A percentile compares a stretch with the other conserved stretches of the same genome.
These are phyloP conservation scores for Drosophila macrospina DNA, from an alignment of 2,888 invertebrate species.

Conservation along the genomic window DNA sequence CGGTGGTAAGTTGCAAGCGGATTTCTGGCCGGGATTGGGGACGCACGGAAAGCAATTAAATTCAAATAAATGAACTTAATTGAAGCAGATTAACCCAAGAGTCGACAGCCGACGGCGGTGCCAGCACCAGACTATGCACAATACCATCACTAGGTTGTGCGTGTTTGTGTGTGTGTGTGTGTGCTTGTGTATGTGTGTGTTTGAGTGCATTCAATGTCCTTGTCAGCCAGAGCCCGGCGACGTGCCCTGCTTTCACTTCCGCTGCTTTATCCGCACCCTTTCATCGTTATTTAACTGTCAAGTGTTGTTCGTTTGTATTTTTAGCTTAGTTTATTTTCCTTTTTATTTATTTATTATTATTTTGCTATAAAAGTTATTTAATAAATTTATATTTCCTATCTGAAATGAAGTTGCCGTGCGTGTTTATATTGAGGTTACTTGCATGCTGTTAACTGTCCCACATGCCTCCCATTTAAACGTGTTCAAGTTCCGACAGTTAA, in stretches of 20 bases:
- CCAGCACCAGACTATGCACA: conserved; percentile 34
- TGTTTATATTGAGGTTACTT: conserved; percentile 56
- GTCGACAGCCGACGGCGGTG: conserved; percentile 36
- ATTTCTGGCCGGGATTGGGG: conserved; percentile 28
- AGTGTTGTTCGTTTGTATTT: conserved; percentile 41
- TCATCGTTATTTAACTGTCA: conserved; percentile 48
- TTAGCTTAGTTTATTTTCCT: conserved; percentile 24
- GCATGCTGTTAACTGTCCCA: not conserved
- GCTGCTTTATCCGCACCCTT: conserved; percentile 53
- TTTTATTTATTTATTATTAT: conserved; percentile 4
- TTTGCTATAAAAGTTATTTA: conserved; percentile 51
- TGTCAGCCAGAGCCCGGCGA: conserved; percentile 41
- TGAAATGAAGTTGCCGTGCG: conserved; percentile 34
- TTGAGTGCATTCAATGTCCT: conserved; percentile 53
- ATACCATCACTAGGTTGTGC: conserved; percentile 8
- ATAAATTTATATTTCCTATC: conserved; percentile 54
- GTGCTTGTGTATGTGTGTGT: conserved; percentile 7
- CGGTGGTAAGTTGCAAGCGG: conserved; percentile 27
- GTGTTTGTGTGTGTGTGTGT: conserved; percentile 6
- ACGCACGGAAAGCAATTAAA: conserved; percentile 73
- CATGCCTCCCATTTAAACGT: not conserved
- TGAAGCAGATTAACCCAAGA: conserved; percentile 76
- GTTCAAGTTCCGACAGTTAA: conserved; percentile 41
- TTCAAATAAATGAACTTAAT: conserved; percentile 77
- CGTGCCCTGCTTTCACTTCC: conserved; percentile 71